Evolutionary conservation across 1,140 invertebrate species (phyloP).

Genomic region (Drosophila ohnishii): DNA sequence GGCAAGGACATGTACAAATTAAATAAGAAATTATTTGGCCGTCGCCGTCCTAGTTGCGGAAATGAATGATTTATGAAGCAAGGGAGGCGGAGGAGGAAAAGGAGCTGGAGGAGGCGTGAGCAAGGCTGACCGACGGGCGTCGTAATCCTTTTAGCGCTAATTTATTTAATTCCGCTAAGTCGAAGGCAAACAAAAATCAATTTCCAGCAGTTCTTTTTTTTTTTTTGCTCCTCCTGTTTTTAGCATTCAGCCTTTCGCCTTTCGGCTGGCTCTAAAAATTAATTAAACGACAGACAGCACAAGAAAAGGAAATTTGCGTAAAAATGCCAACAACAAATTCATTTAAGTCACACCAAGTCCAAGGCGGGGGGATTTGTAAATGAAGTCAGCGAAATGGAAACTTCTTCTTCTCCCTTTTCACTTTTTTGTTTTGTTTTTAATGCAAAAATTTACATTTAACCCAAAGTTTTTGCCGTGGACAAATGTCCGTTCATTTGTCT

Average conservation of each 20-base stretch:
- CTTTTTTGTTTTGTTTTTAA: not conserved
- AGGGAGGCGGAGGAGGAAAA: not conserved
- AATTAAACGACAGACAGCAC: constrained; percentile 62
- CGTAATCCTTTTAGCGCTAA: constrained; percentile 69
- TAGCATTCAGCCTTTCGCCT: constrained; percentile 13
- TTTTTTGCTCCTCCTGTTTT: not conserved
- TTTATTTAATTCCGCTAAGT: constrained; percentile 64
- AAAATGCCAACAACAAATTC: constrained; percentile 62
- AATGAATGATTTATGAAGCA: constrained; percentile 64
- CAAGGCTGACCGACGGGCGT: constrained; percentile 1
- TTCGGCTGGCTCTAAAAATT: constrained; percentile 56
- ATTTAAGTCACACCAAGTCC: constrained; percentile 49
- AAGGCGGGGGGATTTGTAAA: constrained; percentile 41
- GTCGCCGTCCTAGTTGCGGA: constrained; percentile 39
- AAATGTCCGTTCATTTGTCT: constrained; percentile 58
- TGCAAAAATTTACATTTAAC: constrained; percentile 53
- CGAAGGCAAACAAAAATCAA: constrained; percentile 67
- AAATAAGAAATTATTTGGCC: constrained; percentile 57
- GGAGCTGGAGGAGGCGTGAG: not conserved
- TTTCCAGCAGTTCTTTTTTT: constrained; percentile 54
- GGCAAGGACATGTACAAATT: constrained; percentile 56
- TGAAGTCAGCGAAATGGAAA: constrained; percentile 64
- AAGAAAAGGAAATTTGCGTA: constrained; percentile 41
- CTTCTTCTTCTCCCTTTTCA: not conserved
- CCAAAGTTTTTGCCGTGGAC: constrained; percentile 25